Percentiles rank a stretch among this genome's conserved stretches.
phyloP scores from a whole-genome alignment of 2,888 invertebrate species.

The Sinhomidia bicolor region DNA sequence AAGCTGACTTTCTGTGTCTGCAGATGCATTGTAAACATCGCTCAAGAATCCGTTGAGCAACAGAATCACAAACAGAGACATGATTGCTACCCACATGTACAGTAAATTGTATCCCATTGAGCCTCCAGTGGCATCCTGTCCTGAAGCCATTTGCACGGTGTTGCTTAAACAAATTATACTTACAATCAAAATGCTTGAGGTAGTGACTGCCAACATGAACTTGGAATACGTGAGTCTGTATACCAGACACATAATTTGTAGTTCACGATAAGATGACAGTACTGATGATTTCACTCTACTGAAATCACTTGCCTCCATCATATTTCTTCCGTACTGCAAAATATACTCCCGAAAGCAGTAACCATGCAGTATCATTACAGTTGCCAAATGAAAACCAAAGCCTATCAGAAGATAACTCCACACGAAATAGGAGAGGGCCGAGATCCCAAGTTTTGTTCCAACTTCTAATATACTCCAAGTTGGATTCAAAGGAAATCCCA shows the following conservation, averaged over 20 bases:
- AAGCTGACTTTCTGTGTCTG: background rate
- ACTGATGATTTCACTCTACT: background rate
- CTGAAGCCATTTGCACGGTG: background rate
- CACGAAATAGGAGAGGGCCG: background rate
- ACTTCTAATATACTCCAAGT: constrained; percentile 1
- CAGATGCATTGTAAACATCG: background rate
- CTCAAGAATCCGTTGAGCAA: background rate
- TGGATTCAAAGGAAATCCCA: background rate
- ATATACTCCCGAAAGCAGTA: constrained; percentile 12
- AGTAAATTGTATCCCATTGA: background rate
- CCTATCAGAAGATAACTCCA: constrained; percentile 39
- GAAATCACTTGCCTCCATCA: background rate
- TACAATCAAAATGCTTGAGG: background rate
- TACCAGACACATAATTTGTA: constrained; percentile 2
- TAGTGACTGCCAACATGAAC: background rate
- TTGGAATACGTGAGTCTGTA: background rate
- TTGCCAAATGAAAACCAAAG: background rate
- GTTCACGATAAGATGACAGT: background rate
- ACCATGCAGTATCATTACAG: background rate
- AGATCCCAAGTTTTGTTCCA: constrained; percentile 5
- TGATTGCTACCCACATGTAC: background rate
- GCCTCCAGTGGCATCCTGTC: background rate
- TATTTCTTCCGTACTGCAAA: background rate
- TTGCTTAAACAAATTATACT: background rate
- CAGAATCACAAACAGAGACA: background rate